phyloP scores from a whole-genome alignment of 2,888 invertebrate species.

The Hydraecia micacea region DNA sequence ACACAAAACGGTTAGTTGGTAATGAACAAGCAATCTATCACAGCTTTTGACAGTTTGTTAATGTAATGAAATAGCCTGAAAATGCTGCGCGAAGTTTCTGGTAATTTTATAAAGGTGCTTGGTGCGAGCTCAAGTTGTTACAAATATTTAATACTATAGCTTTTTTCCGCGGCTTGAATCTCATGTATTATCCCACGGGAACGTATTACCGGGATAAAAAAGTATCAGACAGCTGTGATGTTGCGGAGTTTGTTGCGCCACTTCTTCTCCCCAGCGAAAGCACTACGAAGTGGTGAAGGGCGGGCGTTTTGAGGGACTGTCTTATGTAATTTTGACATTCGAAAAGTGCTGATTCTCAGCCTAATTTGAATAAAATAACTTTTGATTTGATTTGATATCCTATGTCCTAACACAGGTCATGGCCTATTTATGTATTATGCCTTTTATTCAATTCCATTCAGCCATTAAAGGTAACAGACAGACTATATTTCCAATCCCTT shows the following conservation, averaged over 20 bases:
- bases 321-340: not conserved
- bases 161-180: not conserved
- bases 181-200: not conserved
- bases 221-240: not conserved
- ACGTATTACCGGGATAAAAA: not conserved
- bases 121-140: not conserved
- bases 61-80: slow-evolving; percentile 31
- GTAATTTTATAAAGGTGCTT: slow-evolving; percentile 2
- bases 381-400: not conserved
- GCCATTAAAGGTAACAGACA: not conserved
- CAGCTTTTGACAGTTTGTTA: slow-evolving; percentile 41
- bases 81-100: slow-evolving; percentile 16
- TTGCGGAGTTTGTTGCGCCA: not conserved
- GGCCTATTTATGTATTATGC: not conserved
- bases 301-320: not conserved
- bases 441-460: not conserved
- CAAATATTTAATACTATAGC: not conserved
- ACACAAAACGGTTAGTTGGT: slow-evolving; percentile 44
- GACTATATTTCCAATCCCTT: not conserved
- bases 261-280: not conserved
- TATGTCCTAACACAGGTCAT: not conserved
- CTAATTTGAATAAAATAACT: not conserved
- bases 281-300: not conserved
- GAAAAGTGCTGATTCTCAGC: not conserved
- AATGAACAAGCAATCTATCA: slow-evolving; percentile 46